Evolutionary conservation across 2,888 invertebrate species (phyloP).

Genomic region (Chrysopilus asiliformis): DNA sequence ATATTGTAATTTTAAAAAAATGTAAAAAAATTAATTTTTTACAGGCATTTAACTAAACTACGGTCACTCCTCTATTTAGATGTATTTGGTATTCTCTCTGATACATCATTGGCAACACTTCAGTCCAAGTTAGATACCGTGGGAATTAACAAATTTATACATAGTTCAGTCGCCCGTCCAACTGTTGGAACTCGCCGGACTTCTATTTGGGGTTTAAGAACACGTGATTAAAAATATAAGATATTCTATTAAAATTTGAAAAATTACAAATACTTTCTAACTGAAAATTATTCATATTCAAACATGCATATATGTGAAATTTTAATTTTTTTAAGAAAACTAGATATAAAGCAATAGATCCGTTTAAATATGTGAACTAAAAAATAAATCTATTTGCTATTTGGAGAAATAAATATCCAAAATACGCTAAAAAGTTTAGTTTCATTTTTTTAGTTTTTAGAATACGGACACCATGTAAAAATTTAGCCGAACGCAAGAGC

Average conservation of each 20-base stretch:
- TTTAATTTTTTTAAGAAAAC: no score
- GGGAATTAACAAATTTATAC: slow-evolving; percentile 58
- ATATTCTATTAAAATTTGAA: background rate
- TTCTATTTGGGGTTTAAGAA: slow-evolving; percentile 79
- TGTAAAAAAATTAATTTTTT: slow-evolving; percentile 11
- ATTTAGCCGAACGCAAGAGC: no score
- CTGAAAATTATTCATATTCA: no score
- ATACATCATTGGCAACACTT: slow-evolving; percentile 39
- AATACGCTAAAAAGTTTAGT: no score
- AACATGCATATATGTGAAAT: no score
- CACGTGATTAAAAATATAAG: slow-evolving; percentile 50
- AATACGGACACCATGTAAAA: no score
- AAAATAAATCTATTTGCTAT: no score
- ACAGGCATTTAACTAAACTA: slow-evolving; percentile 46
- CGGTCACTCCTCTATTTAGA: slow-evolving; percentile 58
- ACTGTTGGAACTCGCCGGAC: slow-evolving; percentile 78
- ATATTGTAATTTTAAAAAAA: slow-evolving; percentile 1
- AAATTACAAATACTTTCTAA: no score
- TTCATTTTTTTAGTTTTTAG: no score
- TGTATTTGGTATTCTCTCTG: slow-evolving; percentile 65
- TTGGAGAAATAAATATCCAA: no score
- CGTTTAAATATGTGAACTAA: no score
- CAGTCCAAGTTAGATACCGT: slow-evolving; percentile 44
- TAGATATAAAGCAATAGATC: no score
- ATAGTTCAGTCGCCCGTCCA: slow-evolving; percentile 78